phyloP scores from a whole-genome alignment of 1,140 invertebrate species.

The Ceratina japonica region DNA sequence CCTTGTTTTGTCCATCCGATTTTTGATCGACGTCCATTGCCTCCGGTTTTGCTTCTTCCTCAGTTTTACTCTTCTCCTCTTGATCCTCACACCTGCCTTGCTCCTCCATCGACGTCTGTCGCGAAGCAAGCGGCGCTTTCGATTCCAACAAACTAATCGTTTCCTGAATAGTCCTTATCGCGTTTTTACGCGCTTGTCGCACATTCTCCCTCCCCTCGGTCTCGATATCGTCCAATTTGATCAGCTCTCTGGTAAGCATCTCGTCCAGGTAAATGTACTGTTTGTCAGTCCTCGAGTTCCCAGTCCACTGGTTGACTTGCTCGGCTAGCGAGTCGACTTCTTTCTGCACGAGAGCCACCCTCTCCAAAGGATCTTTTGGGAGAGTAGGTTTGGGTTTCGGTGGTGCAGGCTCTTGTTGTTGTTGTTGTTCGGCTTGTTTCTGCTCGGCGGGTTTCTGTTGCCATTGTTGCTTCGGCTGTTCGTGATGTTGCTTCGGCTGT shows the following conservation, averaged over 20 bases:
- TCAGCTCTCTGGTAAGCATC: constrained; percentile 94
- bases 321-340: constrained; percentile 89
- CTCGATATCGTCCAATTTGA: constrained; percentile 95
- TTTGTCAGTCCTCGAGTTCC: constrained; percentile 88
- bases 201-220: constrained; percentile 94
- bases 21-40: constrained; percentile 38
- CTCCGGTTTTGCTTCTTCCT: background rate
- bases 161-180: constrained; percentile 92
- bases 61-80: background rate
- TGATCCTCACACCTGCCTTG: background rate
- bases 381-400: constrained; percentile 75
- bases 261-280: constrained; percentile 94
- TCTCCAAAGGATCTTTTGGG: constrained; percentile 86
- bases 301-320: constrained; percentile 88
- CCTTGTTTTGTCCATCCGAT: constrained; percentile 21
- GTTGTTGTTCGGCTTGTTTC: constrained; percentile 41
- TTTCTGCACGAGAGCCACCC: constrained; percentile 88
- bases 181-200: constrained; percentile 90
- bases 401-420: constrained; percentile 43
- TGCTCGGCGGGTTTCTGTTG: constrained; percentile 65
- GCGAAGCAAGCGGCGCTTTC: constrained; percentile 76
- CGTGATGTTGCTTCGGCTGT: constrained; percentile 65
- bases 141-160: constrained; percentile 90
- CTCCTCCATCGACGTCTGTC: constrained; percentile 32
- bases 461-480: constrained; percentile 38